phyloP scores from a whole-genome alignment of 1,140 invertebrate species.

The Bombus picipes region DNA sequence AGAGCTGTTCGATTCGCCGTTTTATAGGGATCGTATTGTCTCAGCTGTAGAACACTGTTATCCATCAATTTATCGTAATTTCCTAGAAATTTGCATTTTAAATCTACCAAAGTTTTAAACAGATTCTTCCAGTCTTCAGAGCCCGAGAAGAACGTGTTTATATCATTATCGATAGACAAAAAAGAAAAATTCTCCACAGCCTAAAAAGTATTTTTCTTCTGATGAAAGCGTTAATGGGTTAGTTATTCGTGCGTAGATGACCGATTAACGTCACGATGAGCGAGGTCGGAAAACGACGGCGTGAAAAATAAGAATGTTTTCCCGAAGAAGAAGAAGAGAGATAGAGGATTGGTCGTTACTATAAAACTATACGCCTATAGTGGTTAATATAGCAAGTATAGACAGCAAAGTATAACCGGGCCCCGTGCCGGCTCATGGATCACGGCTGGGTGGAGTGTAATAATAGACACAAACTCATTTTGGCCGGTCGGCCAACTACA shows the following conservation, averaged over 20 bases:
- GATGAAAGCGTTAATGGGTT: neutral
- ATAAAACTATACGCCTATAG: neutral
- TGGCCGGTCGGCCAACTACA: slow-evolving; percentile 78
- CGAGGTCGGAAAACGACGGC: neutral
- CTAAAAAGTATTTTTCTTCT: neutral
- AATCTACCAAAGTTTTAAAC: no score
- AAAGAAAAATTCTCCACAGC: neutral
- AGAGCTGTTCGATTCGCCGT: neutral
- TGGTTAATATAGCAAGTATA: no score
- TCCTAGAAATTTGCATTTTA: neutral
- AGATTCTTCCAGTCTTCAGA: no score
- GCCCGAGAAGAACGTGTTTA: neutral
- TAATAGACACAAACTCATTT: slow-evolving; percentile 80
- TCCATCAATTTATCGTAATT: neutral
- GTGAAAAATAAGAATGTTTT: neutral
- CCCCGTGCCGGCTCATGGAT: slow-evolving; percentile 62
- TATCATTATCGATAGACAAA: neutral
- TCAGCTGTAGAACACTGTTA: neutral
- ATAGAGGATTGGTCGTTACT: neutral
- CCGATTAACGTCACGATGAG: neutral
- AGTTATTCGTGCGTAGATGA: neutral
- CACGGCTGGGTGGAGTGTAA: slow-evolving; percentile 76
- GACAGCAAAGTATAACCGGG: slow-evolving; percentile 32
- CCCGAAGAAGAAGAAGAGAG: neutral
- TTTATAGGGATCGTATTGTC: neutral